Evolutionary conservation across 2,113 vertebrate species (phyloP).

Genomic region (Erythrocebus patas): DNA sequence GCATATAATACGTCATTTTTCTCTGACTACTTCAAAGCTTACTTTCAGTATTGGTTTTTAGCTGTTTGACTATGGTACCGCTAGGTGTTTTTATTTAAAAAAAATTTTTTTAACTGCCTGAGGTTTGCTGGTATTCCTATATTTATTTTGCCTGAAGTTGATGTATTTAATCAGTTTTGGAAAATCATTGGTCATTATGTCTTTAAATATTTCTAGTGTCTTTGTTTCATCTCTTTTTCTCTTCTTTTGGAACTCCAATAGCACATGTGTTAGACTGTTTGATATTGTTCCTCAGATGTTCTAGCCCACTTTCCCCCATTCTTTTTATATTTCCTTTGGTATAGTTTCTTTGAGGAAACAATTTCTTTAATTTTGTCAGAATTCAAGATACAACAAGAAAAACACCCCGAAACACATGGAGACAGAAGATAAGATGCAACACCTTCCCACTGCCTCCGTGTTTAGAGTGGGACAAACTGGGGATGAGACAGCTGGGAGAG

Average conservation of each 20-base stretch:
- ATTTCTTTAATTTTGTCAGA: slow-evolving; percentile 82
- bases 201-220: neutral
- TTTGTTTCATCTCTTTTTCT: neutral
- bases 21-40: neutral
- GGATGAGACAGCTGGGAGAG: slow-evolving; percentile 33
- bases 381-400: slow-evolving; percentile 81
- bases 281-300: neutral
- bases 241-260: neutral
- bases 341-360: slow-evolving; percentile 37
- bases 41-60: neutral
- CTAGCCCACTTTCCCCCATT: neutral
- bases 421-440: slow-evolving; percentile 80
- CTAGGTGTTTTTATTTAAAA: neutral
- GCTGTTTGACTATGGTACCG: neutral
- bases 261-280: neutral
- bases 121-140: neutral
- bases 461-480: slow-evolving; percentile 3
- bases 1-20: neutral
- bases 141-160: slow-evolving; percentile 2
- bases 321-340: neutral
- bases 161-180: neutral
- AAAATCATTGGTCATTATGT: neutral
- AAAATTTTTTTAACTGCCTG: neutral
- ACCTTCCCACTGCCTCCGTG: slow-evolving; percentile 39
- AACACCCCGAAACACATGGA: slow-evolving; percentile 77